Conservation (phyloP, 2,797 vertebrate genomes). For the Pachyuromys duprasi region DNA sequence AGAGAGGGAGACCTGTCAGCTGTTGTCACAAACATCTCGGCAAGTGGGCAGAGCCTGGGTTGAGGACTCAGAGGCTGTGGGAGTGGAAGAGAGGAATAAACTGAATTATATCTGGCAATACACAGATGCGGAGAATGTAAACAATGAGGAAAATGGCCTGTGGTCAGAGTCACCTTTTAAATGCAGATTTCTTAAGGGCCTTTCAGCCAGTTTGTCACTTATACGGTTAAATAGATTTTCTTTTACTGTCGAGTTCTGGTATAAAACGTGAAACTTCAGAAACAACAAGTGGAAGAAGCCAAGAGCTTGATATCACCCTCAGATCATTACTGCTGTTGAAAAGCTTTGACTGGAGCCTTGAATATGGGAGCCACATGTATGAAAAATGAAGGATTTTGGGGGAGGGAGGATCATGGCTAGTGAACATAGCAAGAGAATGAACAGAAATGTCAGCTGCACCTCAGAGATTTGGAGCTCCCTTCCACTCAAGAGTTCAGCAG, state of each 20-base stretch:
- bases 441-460: background rate
- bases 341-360: background rate
- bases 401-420: background rate
- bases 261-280: background rate
- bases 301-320: background rate
- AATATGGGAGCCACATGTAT: background rate
- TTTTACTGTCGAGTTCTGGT: background rate
- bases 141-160: background rate
- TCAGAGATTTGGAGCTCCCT: slow-evolving; percentile 24
- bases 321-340: background rate
- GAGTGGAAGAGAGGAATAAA: background rate
- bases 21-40: slow-evolving; percentile 19
- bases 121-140: background rate
- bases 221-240: background rate
- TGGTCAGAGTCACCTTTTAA: background rate
- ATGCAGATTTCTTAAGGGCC: background rate
- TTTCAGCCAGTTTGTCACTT: background rate
- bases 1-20: slow-evolving; percentile 1
- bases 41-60: background rate
- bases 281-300: slow-evolving; percentile 6
- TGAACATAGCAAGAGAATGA: background rate
- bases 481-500: background rate
- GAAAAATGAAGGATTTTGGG: background rate
- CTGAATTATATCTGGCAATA: background rate
- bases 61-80: background rate